These are phyloP conservation scores for Limnephilus rhombicus DNA, from an alignment of 2,888 invertebrate species.

Conservation along the genomic window DNA sequence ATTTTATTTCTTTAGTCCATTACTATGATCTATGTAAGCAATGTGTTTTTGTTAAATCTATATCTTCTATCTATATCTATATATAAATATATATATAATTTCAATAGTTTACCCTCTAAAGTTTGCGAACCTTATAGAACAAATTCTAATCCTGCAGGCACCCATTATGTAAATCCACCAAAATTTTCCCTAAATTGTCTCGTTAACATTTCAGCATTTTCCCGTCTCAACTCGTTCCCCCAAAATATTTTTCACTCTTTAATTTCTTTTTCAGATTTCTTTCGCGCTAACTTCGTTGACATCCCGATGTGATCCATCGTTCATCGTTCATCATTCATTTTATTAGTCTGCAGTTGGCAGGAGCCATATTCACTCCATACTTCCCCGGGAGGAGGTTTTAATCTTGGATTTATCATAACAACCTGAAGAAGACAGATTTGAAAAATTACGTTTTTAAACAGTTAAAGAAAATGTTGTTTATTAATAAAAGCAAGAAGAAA, in stretches of 20 bases:
- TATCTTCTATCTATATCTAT: too few relatives aligned
- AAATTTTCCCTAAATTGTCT: neutral
- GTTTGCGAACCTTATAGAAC: neutral
- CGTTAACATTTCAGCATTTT: conserved; percentile 3
- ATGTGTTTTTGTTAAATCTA: too few relatives aligned
- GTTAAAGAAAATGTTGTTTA: neutral
- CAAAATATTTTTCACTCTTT: conserved; percentile 24
- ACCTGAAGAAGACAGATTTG: conserved; percentile 33
- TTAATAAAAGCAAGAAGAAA: neutral
- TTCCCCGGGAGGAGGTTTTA: neutral
- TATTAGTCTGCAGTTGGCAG: conserved; percentile 62
- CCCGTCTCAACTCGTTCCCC: conserved; percentile 28
- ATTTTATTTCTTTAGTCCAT: too few relatives aligned
- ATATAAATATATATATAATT: too few relatives aligned
- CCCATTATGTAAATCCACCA: neutral
- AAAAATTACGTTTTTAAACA: conserved; percentile 1
- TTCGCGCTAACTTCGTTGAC: conserved; percentile 27
- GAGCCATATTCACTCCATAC: conserved; percentile 47
- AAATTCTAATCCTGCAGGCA: neutral
- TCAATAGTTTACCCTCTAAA: neutral
- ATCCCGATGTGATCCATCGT: conserved; percentile 52
- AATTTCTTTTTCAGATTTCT: conserved; percentile 21
- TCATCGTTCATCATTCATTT: conserved; percentile 63
- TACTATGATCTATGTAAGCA: too few relatives aligned
- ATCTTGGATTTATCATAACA: conserved; percentile 35